Base-by-base conservation (phyloP, 2,113 vertebrate species). In the Crypturellus undulatus region DNA sequence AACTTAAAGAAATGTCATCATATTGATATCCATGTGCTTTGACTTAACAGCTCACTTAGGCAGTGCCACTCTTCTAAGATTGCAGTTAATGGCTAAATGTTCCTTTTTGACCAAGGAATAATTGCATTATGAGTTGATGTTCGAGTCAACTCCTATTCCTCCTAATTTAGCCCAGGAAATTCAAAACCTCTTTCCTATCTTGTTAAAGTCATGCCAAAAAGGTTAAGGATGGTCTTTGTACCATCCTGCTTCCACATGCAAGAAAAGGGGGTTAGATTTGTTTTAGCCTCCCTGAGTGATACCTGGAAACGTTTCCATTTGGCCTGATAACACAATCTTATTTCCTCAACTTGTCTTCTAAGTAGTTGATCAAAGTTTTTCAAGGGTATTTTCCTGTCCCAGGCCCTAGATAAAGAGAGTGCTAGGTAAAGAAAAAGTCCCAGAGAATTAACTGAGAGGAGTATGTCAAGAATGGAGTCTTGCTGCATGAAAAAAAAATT, bases 1-100 rank as follows among this genome's bases (percentile, higher is more conserved):
- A 94, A 47, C 19, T 59, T 54, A 34, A 45, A 77, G 49, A 77
- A 84, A 51, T 78, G 21, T 86, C 56, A 15, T 36, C 3, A 5
- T 85, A 11, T 28, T 16, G 51, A 80, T 89, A 58, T 19, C 56
- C 30, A n/a, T 38, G 1, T 64, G 76, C 56, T 88, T 70, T 73
- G 76, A 49, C 52, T 85, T 77, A 90, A n/a, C 63, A 67, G 56
- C 56, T 93, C 82, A 71, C 54, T 86, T 63, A 20, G 22, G 18
- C 8, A 49, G 26, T 51, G 36, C 51, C 9, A 4, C 34, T 71
- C 51, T 86, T 84, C 25, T 60, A 47, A 64, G 51, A 51, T 32
- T 43, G 20, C 1, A 2, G 28, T 43, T 30, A 68, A 49, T 63
- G 32, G 16, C 45, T 64, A 70, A 28, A 42, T 56, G 28, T 13